These are phyloP conservation scores for Yponomeuta evonymella DNA, from an alignment of 2,888 invertebrate genomes.

Conservation along the genomic window DNA sequence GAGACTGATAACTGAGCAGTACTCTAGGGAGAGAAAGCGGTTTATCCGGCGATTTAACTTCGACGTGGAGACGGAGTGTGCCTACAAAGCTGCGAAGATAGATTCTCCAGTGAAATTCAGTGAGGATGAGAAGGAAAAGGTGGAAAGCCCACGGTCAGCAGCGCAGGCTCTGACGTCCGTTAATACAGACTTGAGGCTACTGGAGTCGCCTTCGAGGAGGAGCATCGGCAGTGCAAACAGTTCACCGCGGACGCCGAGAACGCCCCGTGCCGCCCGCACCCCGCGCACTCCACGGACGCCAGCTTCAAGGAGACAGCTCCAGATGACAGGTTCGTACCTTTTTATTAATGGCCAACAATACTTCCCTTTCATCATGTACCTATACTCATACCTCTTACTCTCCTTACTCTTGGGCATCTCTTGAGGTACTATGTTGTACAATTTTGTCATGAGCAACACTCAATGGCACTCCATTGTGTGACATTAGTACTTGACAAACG, in stretches of 20 bases:
- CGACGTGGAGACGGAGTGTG: slow-evolving; percentile 69
- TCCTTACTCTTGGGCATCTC: too few relatives aligned
- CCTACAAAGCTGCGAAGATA: slow-evolving; percentile 53
- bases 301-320: slow-evolving; percentile 68
- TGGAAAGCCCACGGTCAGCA: slow-evolving; percentile 52
- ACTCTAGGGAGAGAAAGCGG: slow-evolving; percentile 73
- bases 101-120: slow-evolving; percentile 66
- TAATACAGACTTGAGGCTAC: slow-evolving; percentile 57
- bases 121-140: slow-evolving; percentile 59
- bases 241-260: slow-evolving; percentile 54
- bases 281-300: slow-evolving; percentile 66
- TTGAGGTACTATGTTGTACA: too few relatives aligned
- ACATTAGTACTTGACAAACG: too few relatives aligned
- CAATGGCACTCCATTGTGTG: too few relatives aligned
- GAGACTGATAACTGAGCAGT: slow-evolving; percentile 76
- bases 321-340: slow-evolving; percentile 65
- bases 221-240: slow-evolving; percentile 40
- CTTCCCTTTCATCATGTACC: neutral
- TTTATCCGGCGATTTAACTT: slow-evolving; percentile 78
- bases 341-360: neutral
- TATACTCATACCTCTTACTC: too few relatives aligned
- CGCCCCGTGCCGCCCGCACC: slow-evolving; percentile 57
- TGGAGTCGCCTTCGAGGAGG: slow-evolving; percentile 61
- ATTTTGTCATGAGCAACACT: too few relatives aligned
- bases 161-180: slow-evolving; percentile 61